A percentile compares a stretch with the other conserved stretches of the same genome.
Evolutionary conservation across 1,140 invertebrate species (phyloP).

Genomic region (Magallana gigas): DNA sequence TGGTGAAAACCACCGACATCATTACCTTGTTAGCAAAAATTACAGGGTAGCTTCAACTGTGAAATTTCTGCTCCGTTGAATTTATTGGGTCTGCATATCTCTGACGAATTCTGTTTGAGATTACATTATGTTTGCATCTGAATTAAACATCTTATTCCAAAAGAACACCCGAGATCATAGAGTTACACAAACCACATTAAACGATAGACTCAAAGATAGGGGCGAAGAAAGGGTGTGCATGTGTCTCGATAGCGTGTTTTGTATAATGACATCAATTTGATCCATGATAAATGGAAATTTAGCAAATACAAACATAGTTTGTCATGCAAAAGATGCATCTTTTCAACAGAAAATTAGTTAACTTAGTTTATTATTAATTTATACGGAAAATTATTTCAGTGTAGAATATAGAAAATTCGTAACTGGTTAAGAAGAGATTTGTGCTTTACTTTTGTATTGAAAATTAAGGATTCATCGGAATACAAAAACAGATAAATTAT

Average conservation of each 20-base stretch:
- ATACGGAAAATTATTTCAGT: neutral
- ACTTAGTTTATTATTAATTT: neutral
- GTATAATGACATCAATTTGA: neutral
- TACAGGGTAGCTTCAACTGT: constrained; percentile 5
- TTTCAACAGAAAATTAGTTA: neutral
- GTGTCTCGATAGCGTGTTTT: neutral
- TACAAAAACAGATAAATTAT: too few species aligned
- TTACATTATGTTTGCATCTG: constrained; percentile 20
- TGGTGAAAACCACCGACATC: constrained; percentile 3
- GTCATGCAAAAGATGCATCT: neutral
- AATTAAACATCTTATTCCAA: constrained; percentile 2
- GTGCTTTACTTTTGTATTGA: too few species aligned
- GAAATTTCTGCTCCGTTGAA: constrained; percentile 28
- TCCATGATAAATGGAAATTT: constrained; percentile 9
- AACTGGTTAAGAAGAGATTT: too few species aligned
- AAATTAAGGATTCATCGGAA: too few species aligned
- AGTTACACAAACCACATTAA: constrained; percentile 13
- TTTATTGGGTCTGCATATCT: constrained; percentile 17
- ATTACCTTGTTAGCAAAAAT: constrained; percentile 36
- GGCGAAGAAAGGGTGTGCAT: constrained; percentile 8
- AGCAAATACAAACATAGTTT: neutral
- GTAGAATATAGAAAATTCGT: too few species aligned
- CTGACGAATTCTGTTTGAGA: constrained; percentile 5
- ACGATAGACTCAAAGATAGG: neutral
- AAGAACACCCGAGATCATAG: constrained; percentile 26